These are phyloP conservation scores for Zenarchopterus dispar DNA, from an alignment of 2,797 vertebrate genomes.

Conservation along the genomic window DNA sequence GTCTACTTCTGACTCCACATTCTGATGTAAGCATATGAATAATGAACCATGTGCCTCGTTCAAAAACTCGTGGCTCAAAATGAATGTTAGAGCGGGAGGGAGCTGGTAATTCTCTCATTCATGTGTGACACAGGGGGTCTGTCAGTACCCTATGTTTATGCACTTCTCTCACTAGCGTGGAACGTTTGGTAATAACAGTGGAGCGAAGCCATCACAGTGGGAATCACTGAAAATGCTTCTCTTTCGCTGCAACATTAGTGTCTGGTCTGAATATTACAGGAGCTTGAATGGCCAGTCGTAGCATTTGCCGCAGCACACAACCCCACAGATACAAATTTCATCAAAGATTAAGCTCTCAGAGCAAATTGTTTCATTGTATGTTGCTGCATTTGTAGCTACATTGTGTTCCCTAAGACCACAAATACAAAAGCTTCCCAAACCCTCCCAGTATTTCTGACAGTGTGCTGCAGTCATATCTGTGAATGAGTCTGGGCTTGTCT, in stretches of 20 bases:
- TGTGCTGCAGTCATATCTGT: slow-evolving; percentile 35
- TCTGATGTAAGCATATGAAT: slow-evolving; percentile 6
- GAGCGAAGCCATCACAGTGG: slow-evolving; percentile 67
- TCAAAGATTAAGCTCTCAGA: slow-evolving; percentile 33
- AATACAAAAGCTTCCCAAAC: slow-evolving; percentile 43
- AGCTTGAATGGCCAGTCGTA: slow-evolving; percentile 44
- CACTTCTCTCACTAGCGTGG: slow-evolving; percentile 71
- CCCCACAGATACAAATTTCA: slow-evolving; percentile 5
- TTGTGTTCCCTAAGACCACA: slow-evolving; percentile 7
- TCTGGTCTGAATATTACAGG: slow-evolving; percentile 68
- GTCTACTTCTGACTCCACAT: neutral
- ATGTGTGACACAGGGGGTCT: slow-evolving; percentile 58
- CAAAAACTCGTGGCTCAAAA: slow-evolving; percentile 37
- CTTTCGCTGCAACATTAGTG: slow-evolving; percentile 49
- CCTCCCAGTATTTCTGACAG: slow-evolving; percentile 47
- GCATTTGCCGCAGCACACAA: neutral
- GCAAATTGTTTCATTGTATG: slow-evolving; percentile 39
- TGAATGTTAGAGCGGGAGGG: slow-evolving; percentile 36
- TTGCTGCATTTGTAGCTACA: slow-evolving; percentile 22
- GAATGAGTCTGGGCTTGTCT: slow-evolving; percentile 77
- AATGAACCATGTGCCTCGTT: slow-evolving; percentile 7
- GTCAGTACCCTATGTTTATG: slow-evolving; percentile 77
- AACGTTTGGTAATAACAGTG: slow-evolving; percentile 78
- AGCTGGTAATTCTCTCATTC: slow-evolving; percentile 61
- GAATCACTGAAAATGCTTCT: slow-evolving; percentile 66